Evolutionary conservation across 2,797 vertebrate genomes (phyloP).

Genomic region (Crax fasciolata): DNA sequence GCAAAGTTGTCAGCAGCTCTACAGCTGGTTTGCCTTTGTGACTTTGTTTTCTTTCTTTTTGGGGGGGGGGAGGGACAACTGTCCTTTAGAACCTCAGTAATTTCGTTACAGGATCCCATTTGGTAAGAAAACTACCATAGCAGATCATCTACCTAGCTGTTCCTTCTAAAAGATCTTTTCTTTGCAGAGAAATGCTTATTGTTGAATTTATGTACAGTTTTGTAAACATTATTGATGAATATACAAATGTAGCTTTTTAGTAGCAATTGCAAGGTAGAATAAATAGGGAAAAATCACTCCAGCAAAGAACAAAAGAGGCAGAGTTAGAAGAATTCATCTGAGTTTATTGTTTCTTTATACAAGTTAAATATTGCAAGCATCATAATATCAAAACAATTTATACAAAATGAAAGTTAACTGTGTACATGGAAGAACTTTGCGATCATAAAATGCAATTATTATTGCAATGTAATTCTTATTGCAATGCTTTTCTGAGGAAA

Average conservation of each 20-base stretch:
- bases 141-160: not conserved
- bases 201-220: not conserved
- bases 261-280: not conserved
- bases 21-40: not conserved
- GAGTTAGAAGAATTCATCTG: not conserved
- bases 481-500: not conserved
- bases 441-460: not conserved
- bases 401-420: not conserved
- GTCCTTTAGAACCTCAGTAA: not conserved
- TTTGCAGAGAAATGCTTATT: not conserved
- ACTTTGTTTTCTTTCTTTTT: not conserved
- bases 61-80: not conserved
- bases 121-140: not conserved
- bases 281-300: not conserved
- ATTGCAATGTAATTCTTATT: not conserved
- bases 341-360: not conserved
- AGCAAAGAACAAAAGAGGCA: not conserved
- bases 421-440: not conserved
- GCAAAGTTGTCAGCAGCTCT: not conserved
- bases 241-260: not conserved
- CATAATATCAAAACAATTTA: not conserved
- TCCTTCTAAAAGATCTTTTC: not conserved
- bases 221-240: not conserved
- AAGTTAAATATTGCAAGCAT: not conserved
- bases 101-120: accelerated